Conservation (phyloP, 2,797 vertebrate genomes). For the Halcyon smyrnensis region DNA sequence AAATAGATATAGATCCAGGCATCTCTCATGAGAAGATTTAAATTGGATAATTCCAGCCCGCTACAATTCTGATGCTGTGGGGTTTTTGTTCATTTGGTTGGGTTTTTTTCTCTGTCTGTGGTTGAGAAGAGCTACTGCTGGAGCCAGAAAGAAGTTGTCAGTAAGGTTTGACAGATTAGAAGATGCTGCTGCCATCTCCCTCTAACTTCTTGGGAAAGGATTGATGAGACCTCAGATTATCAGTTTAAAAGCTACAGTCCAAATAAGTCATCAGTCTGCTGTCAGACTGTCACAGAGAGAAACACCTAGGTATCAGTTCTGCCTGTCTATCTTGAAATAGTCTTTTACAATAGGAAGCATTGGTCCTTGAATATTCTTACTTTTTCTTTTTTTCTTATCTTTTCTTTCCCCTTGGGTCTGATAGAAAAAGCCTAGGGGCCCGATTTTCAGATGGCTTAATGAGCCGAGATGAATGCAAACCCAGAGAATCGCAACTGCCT, state of each 20-base stretch:
- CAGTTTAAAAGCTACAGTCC: background rate
- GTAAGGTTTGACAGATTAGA: background rate
- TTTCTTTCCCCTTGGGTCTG: rapidly evolving
- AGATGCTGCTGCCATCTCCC: background rate
- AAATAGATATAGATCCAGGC: background rate
- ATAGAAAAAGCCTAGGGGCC: background rate
- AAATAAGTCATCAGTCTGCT: background rate
- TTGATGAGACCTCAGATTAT: background rate
- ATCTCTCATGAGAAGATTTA: background rate
- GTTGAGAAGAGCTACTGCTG: background rate
- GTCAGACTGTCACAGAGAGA: background rate
- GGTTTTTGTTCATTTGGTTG: background rate
- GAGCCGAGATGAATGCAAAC: background rate
- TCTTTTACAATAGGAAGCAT: background rate
- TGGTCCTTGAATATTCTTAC: background rate
- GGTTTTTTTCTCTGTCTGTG: background rate
- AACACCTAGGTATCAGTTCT: background rate
- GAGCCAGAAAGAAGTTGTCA: background rate
- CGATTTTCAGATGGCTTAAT: background rate
- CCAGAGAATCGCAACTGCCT: background rate
- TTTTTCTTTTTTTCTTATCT: rapidly evolving
- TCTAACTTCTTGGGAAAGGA: background rate
- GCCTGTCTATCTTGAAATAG: background rate
- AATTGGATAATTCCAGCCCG: background rate
- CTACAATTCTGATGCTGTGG: background rate